Conservation (phyloP, 1,140 invertebrate genomes). For the Pissodes strobi region DNA sequence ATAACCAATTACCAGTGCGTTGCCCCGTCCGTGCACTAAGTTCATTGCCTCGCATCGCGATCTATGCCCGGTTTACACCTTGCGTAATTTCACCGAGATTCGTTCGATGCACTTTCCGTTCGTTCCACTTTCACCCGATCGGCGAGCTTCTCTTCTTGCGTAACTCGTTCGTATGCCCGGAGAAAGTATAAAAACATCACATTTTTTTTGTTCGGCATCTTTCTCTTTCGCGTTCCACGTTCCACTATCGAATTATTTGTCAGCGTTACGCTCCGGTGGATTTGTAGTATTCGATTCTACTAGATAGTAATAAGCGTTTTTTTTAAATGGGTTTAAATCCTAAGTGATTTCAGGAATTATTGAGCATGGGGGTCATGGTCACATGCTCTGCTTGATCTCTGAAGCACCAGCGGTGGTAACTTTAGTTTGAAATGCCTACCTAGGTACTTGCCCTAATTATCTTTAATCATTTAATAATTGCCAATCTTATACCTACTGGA, state of each 20-base stretch:
- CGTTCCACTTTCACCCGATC: slow-evolving; percentile 41
- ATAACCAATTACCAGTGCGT: slow-evolving; percentile 10
- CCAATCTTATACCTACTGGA: too few relatives aligned
- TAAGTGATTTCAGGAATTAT: too few relatives aligned
- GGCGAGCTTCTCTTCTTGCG: slow-evolving; percentile 32
- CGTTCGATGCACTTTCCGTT: slow-evolving; percentile 26
- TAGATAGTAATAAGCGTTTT: too few relatives aligned
- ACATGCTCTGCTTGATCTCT: too few relatives aligned
- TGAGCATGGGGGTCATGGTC: too few relatives aligned
- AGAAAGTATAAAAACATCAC: slow-evolving; percentile 32
- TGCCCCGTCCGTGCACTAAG: slow-evolving; percentile 18
- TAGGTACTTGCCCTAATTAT: too few relatives aligned
- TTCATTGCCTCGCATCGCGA: slow-evolving; percentile 17
- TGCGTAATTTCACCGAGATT: slow-evolving; percentile 35
- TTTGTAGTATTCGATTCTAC: too few relatives aligned
- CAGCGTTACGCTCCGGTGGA: too few relatives aligned
- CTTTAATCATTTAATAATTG: too few relatives aligned
- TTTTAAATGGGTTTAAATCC: too few relatives aligned
- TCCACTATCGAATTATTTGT: not conserved
- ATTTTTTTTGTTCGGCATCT: not conserved
- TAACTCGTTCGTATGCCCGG: slow-evolving; percentile 15
- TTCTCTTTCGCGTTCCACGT: slow-evolving; percentile 15
- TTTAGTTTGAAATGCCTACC: too few relatives aligned
- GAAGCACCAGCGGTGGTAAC: too few relatives aligned
- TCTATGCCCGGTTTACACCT: slow-evolving; percentile 22